Evolutionary conservation across 2,113 vertebrate genomes (phyloP), one percentile per base, ranked within the genome.

Genomic region (Ornithorhynchus anatinus): DNA sequence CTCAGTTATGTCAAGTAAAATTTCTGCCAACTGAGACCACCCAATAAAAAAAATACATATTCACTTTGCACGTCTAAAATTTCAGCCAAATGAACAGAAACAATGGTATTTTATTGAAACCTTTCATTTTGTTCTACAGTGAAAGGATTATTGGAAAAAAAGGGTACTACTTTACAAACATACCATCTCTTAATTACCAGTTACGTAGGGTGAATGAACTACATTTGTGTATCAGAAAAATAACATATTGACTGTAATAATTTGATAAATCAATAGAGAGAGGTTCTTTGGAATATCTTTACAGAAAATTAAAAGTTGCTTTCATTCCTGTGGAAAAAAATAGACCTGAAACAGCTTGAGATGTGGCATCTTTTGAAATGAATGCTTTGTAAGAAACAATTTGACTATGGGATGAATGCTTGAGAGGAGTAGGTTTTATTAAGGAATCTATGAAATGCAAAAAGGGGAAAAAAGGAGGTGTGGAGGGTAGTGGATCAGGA

Each of bases 191-290:
- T 79, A 23, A 78, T 59, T 70, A 74, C 57, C 72, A 66, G 70
- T 57, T 67, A 25, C 12, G 22, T 27, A 3, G 73, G 73, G 72
- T 77, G 80, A 81, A 82, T 72, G 78, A 86, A 75, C 77, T 80
- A 40, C 27, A 61, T 31, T 72, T 54, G 45, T 25, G 25, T 36
- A 7, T 15, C 0, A 1, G 17, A 11, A 22, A 27, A 25, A 0
- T 17, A 37, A 12, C 45, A 42, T 16, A 5, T 0, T 5, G 51
- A 73, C 63, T 54, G 60, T 69, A 61, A 57, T 47, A 65, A 60
- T 23, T 51, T n/a, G 0, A 45, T 47, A 42, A 45, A 16, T 35
- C n/a, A 1, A 0, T 27, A 2, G 62, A 22, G n/a, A 7, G 17
- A 37, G 25, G 19, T 67, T 25, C 33, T 17, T 3, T 15, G 27